Conservation (phyloP, 2,797 vertebrate species). For the Neosilurus mollespiculum region DNA sequence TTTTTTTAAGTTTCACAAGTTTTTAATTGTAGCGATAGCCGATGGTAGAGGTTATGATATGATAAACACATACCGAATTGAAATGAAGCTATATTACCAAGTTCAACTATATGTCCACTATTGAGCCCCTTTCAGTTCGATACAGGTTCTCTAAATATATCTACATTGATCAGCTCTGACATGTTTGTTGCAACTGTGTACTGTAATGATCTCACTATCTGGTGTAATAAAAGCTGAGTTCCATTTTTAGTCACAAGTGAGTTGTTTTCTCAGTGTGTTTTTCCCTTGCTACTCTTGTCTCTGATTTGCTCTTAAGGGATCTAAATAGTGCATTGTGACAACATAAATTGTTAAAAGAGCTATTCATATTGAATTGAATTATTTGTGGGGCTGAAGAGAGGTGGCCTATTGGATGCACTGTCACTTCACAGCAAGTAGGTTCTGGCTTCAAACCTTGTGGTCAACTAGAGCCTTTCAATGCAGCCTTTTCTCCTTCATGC, state of each 20-base stretch:
- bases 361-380: not conserved
- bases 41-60: not conserved
- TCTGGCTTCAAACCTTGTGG: no score
- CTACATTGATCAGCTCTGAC: slow-evolving; percentile 8
- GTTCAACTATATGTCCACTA: not conserved
- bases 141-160: slow-evolving; percentile 9
- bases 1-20: not conserved
- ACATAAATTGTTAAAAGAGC: not conserved
- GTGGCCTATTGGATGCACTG: no score
- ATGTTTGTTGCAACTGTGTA: slow-evolving; percentile 17
- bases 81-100: slow-evolving; percentile 8
- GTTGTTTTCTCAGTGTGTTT: not conserved
- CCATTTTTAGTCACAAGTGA: not conserved
- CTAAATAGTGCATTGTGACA: not conserved
- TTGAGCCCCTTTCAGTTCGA: slow-evolving; percentile 1
- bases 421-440: no score
- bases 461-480: no score
- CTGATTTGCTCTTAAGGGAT: not conserved
- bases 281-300: not conserved
- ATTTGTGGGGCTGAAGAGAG: no score
- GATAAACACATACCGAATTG: slow-evolving; percentile 1
- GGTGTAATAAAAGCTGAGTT: not conserved
- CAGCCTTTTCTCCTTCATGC: no score
- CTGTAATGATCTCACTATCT: not conserved
- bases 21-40: not conserved